Evolutionary conservation across 2,113 vertebrate species (phyloP).

Genomic region (Psilopogon haemacephalus): DNA sequence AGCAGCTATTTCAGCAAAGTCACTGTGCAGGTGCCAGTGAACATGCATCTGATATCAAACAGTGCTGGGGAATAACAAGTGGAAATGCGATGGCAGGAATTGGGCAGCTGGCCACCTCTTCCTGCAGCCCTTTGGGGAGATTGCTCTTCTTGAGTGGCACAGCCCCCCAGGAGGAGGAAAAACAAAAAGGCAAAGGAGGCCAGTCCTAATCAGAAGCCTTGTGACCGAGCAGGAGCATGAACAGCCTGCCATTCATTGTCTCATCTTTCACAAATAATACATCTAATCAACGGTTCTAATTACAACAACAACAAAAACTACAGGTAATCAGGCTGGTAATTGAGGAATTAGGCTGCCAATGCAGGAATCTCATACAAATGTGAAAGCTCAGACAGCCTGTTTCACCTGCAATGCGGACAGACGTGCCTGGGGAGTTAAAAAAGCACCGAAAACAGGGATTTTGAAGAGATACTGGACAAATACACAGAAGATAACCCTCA

Average conservation of each 20-base stretch:
- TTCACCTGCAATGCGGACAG: conserved; percentile 17
- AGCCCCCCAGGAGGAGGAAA: not conserved
- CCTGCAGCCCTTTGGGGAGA: not conserved
- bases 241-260: not conserved
- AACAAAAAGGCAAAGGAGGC: not conserved
- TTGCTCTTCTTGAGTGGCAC: conserved; percentile 6
- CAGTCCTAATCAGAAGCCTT: not conserved
- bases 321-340: conserved; percentile 43
- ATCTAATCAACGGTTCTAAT: conserved; percentile 55
- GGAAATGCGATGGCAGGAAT: conserved; percentile 17
- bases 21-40: not conserved
- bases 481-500: fast-evolving
- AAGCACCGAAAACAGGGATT: not conserved
- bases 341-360: conserved; percentile 43
- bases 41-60: not conserved
- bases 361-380: conserved; percentile 24
- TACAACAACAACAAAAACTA: conserved; percentile 50
- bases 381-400: not conserved
- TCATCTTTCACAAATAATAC: conserved; percentile 13
- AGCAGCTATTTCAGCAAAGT: not conserved
- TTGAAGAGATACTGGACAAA: not conserved
- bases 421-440: not conserved
- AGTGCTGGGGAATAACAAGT: not conserved
- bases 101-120: conserved; percentile 4
- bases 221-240: not conserved